Conservation (phyloP, 2,113 vertebrate species). For the Pygoscelis antarcticus region DNA sequence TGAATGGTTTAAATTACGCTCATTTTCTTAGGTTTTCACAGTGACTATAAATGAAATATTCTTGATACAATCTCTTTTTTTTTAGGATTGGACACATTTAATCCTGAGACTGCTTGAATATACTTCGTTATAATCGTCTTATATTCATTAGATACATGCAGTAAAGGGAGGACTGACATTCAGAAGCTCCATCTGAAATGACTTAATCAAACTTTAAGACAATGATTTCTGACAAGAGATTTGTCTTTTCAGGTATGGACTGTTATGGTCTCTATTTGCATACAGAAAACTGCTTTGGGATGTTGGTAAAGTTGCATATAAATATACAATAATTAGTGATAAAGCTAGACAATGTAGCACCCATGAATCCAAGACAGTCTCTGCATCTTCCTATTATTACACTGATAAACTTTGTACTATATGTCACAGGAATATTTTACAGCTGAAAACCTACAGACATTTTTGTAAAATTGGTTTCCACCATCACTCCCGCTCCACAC, state of each 20-base stretch:
- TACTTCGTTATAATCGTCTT: not conserved
- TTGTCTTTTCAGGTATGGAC: not conserved
- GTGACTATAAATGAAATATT: not conserved
- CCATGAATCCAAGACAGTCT: not conserved
- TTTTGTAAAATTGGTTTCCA: not conserved
- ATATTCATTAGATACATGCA: not conserved
- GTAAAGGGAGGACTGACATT: not conserved
- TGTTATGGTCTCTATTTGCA: not conserved
- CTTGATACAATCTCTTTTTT: not conserved
- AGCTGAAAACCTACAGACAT: not conserved
- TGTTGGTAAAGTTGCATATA: not conserved
- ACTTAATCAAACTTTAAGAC: not conserved
- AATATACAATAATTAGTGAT: not conserved
- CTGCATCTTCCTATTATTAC: not conserved
- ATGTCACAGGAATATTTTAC: not conserved
- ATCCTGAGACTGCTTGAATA: not conserved
- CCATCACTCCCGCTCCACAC: fast-evolving
- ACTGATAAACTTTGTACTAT: not conserved
- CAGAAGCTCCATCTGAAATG: not conserved
- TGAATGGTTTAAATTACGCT: not conserved
- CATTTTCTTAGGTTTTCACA: not conserved
- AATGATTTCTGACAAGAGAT: not conserved
- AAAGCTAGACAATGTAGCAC: not conserved
- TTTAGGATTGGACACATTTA: not conserved
- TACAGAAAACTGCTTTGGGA: not conserved